phyloP scores from a whole-genome alignment of 2,888 invertebrate species.

The Crepidodera aurea region DNA sequence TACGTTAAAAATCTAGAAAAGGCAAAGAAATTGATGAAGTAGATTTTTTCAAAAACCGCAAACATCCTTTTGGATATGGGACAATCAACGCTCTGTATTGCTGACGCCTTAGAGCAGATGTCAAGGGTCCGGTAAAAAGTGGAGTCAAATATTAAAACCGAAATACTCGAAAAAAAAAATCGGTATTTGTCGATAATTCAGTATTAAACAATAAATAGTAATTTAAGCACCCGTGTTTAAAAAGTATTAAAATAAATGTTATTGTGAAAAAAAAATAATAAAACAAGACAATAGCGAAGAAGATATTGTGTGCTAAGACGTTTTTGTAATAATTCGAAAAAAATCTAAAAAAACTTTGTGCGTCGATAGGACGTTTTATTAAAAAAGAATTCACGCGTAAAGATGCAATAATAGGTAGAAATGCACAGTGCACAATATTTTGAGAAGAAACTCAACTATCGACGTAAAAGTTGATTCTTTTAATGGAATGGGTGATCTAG shows the following conservation, averaged over 20 bases:
- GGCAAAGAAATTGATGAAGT: background rate
- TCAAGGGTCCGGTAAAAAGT: slow-evolving; percentile 48
- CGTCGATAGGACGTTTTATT: slow-evolving; percentile 49
- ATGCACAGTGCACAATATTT: slow-evolving; percentile 52
- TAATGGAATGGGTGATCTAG: slow-evolving; percentile 53
- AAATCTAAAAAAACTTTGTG: slow-evolving; percentile 47
- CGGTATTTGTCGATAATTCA: slow-evolving; percentile 52
- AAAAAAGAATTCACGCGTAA: slow-evolving; percentile 43
- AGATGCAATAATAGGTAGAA: slow-evolving; percentile 54
- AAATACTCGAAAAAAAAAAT: slow-evolving; percentile 28
- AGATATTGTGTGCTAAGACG: slow-evolving; percentile 24
- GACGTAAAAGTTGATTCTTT: slow-evolving; percentile 50
- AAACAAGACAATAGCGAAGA: slow-evolving; percentile 33
- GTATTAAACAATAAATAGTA: slow-evolving; percentile 52
- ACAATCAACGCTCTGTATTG: slow-evolving; percentile 55
- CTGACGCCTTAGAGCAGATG: slow-evolving; percentile 51
- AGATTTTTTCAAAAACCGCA: slow-evolving; percentile 30
- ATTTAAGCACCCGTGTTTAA: slow-evolving; percentile 50
- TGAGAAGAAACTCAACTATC: slow-evolving; percentile 47
- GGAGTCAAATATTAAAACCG: slow-evolving; percentile 47
- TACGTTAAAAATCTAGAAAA: no score
- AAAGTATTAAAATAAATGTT: slow-evolving; percentile 54
- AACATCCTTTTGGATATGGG: slow-evolving; percentile 44
- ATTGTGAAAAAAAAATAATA: slow-evolving; percentile 53
- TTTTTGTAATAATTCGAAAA: slow-evolving; percentile 18